Percentiles rank a stretch among this genome's conserved stretches.
These are phyloP conservation scores for Tenthredo notha DNA, from an alignment of 2,888 invertebrate genomes.

Conservation along the genomic window DNA sequence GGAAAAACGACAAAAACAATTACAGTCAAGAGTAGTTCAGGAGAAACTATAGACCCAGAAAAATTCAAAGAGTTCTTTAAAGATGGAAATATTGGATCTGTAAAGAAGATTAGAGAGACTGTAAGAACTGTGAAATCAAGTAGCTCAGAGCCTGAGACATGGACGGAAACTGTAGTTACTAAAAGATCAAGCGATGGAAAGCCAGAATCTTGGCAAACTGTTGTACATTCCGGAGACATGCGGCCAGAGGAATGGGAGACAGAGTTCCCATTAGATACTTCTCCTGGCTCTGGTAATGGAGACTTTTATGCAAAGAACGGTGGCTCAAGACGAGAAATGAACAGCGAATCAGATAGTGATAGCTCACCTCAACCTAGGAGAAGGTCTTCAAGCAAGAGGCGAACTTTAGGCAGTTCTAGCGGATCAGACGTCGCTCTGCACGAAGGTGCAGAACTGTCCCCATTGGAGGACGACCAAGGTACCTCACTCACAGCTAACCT, in stretches of 20 bases:
- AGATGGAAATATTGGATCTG: constrained; percentile 55
- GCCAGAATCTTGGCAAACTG: constrained; percentile 67
- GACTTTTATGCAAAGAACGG: constrained; percentile 71
- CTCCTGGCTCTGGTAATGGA: constrained; percentile 74
- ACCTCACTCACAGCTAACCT: constrained; percentile 78
- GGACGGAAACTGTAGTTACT: constrained; percentile 60
- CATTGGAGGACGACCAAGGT: constrained; percentile 83
- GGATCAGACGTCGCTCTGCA: constrained; percentile 84
- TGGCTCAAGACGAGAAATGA: constrained; percentile 71
- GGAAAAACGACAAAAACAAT: constrained; percentile 56
- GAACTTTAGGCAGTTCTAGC: constrained; percentile 83
- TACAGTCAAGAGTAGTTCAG: constrained; percentile 50
- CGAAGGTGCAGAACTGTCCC: constrained; percentile 83
- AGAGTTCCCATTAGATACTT: constrained; percentile 72
- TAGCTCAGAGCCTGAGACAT: constrained; percentile 51
- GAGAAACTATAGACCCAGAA: constrained; percentile 47
- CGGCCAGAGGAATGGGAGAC: constrained; percentile 72
- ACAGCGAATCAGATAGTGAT: constrained; percentile 76
- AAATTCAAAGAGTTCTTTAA: constrained; percentile 58
- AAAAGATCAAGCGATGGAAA: constrained; percentile 63
- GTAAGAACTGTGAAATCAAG: constrained; percentile 57
- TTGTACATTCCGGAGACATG: constrained; percentile 59
- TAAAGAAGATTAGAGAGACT: constrained; percentile 59
- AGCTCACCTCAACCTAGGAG: constrained; percentile 71
- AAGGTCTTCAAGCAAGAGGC: constrained; percentile 74